These are phyloP conservation scores for Gymnocheta viridis DNA, from an alignment of 2,888 invertebrate genomes.

Conservation along the genomic window DNA sequence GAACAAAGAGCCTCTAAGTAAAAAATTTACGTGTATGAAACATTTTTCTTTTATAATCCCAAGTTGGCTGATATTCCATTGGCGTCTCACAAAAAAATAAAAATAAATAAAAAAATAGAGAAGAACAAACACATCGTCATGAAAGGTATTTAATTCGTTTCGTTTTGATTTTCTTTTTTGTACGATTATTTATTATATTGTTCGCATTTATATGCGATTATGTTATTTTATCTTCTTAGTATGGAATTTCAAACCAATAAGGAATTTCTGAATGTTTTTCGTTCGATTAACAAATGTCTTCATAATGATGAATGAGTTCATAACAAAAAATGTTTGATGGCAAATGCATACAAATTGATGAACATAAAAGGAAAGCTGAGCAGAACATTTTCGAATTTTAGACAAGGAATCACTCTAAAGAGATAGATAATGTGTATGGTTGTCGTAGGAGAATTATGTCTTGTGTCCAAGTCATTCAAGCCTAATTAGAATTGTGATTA, in stretches of 20 bases:
- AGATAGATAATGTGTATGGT: background rate
- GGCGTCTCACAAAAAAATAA: background rate
- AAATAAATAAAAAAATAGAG: background rate
- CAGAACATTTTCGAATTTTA: background rate
- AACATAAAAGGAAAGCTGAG: background rate
- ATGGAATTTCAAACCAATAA: constrained; percentile 61
- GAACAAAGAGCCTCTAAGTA: constrained; percentile 2
- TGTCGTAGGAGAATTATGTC: too few relatives aligned
- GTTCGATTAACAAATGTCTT: constrained; percentile 17
- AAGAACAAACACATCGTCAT: background rate
- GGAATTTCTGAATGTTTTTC: constrained; percentile 49
- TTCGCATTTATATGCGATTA: constrained; percentile 27
- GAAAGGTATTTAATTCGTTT: constrained; percentile 35
- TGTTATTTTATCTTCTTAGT: constrained; percentile 39
- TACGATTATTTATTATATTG: constrained; percentile 14
- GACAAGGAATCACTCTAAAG: background rate
- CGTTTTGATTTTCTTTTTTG: constrained; percentile 17
- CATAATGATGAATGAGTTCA: constrained; percentile 41
- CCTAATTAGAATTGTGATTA: background rate
- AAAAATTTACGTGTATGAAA: constrained; percentile 7
- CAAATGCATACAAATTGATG: constrained; percentile 21
- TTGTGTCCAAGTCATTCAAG: too few relatives aligned
- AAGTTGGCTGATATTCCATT: constrained; percentile 7
- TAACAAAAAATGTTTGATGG: constrained; percentile 33
- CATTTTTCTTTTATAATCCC: constrained; percentile 37